Conservation (phyloP, 1,140 invertebrate genomes). For the Thaumatotibia leucotreta region DNA sequence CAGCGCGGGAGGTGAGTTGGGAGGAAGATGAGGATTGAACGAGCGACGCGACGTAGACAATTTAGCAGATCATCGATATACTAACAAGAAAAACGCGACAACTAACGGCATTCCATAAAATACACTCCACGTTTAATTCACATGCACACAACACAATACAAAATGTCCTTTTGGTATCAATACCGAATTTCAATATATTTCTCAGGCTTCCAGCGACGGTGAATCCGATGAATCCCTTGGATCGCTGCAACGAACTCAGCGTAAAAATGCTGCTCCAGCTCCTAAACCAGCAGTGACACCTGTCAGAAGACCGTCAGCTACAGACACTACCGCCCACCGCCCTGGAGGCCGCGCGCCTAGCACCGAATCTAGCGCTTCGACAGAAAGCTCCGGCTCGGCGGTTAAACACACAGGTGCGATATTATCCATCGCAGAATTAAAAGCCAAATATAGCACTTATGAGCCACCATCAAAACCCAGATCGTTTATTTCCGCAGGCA, state of each 20-base stretch:
- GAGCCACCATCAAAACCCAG: constrained; percentile 68
- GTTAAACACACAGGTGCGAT: constrained; percentile 84
- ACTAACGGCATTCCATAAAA: constrained; percentile 69
- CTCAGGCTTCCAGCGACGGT: constrained; percentile 80
- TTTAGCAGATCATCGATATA: constrained; percentile 65
- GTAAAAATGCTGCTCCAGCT: constrained; percentile 55
- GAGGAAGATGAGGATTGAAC: constrained; percentile 72
- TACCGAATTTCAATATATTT: constrained; percentile 75
- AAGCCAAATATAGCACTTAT: constrained; percentile 82
- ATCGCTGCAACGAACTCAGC: constrained; percentile 77
- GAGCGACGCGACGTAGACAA: constrained; percentile 41
- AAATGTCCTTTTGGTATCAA: constrained; percentile 60
- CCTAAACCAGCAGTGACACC: constrained; percentile 64
- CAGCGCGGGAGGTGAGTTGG: constrained; percentile 83
- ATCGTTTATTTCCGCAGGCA: constrained; percentile 74
- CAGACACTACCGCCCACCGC: constrained; percentile 73
- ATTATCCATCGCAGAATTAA: constrained; percentile 86
- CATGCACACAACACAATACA: constrained; percentile 61
- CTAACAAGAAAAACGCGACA: constrained; percentile 65
- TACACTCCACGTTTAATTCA: constrained; percentile 71
- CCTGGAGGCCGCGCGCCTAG: constrained; percentile 80
- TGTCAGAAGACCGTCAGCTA: constrained; percentile 68
- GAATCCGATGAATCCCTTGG: constrained; percentile 83
- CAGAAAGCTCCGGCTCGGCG: constrained; percentile 83
- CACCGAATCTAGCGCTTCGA: constrained; percentile 85